phyloP scores from a whole-genome alignment of 2,888 invertebrate species.

The Netelia melanura region DNA sequence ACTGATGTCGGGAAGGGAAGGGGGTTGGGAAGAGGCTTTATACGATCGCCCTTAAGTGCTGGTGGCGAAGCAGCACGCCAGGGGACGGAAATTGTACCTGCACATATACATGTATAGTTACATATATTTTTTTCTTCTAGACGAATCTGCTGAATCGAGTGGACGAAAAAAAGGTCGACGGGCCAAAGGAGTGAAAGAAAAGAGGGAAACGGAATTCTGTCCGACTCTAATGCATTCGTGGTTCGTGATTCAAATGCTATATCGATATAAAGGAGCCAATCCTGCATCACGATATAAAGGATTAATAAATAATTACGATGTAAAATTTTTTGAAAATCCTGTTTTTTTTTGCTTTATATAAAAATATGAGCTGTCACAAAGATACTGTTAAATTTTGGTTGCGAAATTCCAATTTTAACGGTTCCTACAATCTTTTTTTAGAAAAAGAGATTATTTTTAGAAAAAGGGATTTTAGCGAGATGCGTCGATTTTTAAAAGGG shows the following conservation, averaged over 20 bases:
- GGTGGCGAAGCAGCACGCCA: not conserved
- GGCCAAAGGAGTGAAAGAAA: slow-evolving; percentile 11
- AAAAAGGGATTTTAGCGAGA: no score
- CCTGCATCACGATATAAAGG: not conserved
- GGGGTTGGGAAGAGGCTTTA: not conserved
- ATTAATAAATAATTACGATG: no score
- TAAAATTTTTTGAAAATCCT: no score
- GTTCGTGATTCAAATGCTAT: slow-evolving; percentile 52
- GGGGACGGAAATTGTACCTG: no score
- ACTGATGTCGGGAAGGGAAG: slow-evolving; percentile 13
- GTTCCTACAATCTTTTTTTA: no score
- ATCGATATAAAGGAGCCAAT: slow-evolving; percentile 35
- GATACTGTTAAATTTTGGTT: no score
- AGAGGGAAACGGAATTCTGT: slow-evolving; percentile 55
- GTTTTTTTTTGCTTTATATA: no score
- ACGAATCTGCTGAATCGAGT: not conserved
- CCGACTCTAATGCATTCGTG: slow-evolving; percentile 72
- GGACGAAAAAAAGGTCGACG: not conserved
- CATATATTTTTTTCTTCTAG: not conserved
- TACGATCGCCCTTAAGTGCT: slow-evolving; percentile 16
- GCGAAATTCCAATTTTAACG: no score
- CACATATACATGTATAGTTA: no score
- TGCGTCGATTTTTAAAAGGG: no score
- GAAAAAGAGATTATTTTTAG: no score
- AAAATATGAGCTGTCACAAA: no score